Evolutionary conservation across 2,797 vertebrate genomes (phyloP).

Genomic region (Spheniscus humboldti): DNA sequence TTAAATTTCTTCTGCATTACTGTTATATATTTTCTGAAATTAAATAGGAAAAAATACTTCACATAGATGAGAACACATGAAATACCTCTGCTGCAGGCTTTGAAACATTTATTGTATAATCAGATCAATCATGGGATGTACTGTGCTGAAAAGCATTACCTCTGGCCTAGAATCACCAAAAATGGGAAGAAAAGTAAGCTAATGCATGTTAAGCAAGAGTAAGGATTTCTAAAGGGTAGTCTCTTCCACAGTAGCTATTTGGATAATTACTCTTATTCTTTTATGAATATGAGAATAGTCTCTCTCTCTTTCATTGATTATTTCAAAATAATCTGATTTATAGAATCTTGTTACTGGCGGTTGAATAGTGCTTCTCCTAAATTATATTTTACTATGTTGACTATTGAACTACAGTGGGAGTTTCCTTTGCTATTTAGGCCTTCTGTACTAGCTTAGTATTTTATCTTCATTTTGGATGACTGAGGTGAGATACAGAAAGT

Average conservation of each 20-base stretch:
- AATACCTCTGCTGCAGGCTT: background rate
- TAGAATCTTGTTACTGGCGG: background rate
- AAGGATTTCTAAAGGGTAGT: background rate
- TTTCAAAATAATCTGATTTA: background rate
- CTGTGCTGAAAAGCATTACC: background rate
- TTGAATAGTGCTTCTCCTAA: background rate
- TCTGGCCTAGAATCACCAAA: background rate
- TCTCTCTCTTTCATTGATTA: background rate
- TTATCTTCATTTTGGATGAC: background rate
- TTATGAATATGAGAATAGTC: background rate
- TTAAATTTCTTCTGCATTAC: background rate
- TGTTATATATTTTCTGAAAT: background rate
- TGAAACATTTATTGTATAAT: background rate
- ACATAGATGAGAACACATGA: background rate
- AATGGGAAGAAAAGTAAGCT: background rate
- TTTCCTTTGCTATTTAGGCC: background rate
- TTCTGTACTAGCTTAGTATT: background rate
- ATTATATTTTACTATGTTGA: background rate
- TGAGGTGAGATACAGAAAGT: background rate
- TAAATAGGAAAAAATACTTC: background rate
- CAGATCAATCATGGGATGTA: background rate
- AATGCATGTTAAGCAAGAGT: background rate
- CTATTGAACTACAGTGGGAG: background rate
- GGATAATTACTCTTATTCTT: background rate
- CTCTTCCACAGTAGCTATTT: background rate